phyloP scores from a whole-genome alignment of 2,797 vertebrate genomes.

The Sebastes trivittatus region DNA sequence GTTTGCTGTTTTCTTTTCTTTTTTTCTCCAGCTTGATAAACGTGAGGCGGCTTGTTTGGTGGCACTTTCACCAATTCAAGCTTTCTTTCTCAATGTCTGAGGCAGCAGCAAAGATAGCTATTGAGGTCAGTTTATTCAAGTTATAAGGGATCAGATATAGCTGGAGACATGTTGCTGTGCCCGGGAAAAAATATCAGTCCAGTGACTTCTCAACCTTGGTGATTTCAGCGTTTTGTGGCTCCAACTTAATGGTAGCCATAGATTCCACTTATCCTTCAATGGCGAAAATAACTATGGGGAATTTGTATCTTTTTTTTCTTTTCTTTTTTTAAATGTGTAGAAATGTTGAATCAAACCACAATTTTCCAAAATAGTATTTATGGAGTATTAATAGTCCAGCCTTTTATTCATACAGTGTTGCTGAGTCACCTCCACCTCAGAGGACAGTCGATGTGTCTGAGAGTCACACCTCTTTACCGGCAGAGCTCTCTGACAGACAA shows the following conservation, averaged over 20 bases:
- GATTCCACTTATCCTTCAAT: background rate
- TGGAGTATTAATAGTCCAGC: background rate
- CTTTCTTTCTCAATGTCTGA: slow-evolving; percentile 1
- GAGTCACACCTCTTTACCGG: background rate
- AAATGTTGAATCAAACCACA: background rate
- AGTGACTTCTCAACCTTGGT: background rate
- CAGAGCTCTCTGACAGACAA: background rate
- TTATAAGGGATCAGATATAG: slow-evolving; percentile 7
- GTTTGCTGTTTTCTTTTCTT: background rate
- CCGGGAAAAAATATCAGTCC: background rate
- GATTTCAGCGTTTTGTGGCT: background rate
- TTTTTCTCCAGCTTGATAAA: slow-evolving; percentile 1
- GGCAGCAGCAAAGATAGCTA: slow-evolving; percentile 9
- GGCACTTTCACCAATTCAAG: background rate
- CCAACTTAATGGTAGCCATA: background rate
- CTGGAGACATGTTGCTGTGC: background rate
- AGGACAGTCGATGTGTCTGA: background rate
- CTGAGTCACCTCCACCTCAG: background rate
- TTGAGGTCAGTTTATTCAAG: slow-evolving; percentile 13
- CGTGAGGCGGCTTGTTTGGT: slow-evolving; percentile 8
- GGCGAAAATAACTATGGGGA: background rate
- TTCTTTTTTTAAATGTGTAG: background rate
- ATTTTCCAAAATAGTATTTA: background rate
- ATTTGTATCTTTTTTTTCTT: background rate
- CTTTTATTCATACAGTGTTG: background rate